These are phyloP conservation scores for Chrysogorgia sp. DNA, from an alignment of 92 coral and sea anemone species.

Conservation along the genomic window DNA sequence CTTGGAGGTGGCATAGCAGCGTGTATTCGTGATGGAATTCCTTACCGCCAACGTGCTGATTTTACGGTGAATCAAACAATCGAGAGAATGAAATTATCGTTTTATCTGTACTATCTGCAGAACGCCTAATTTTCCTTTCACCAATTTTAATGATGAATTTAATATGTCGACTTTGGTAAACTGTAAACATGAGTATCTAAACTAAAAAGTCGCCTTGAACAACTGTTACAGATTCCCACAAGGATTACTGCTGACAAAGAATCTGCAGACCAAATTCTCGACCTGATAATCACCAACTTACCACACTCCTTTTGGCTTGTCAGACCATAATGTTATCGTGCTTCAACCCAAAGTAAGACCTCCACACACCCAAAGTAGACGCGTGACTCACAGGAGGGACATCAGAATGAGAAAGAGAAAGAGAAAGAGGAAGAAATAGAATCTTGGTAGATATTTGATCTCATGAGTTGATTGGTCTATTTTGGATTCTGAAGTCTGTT, in stretches of 20 bases:
- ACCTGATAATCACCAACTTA: background rate
- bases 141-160: conserved; percentile 42
- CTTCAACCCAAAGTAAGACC: background rate
- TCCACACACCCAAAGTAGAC: background rate
- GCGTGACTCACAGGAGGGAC: background rate
- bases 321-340: background rate
- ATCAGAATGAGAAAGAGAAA: background rate
- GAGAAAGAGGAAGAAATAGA: too few relatives aligned
- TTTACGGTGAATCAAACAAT: conserved; percentile 16
- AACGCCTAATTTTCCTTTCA: conserved; percentile 40
- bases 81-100: conserved; percentile 46
- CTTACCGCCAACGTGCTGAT: conserved; percentile 48
- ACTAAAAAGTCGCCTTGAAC: conserved; percentile 40
- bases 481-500: too few relatives aligned
- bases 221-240: conserved; percentile 48
- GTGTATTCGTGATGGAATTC: conserved; percentile 50
- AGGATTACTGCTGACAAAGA: conserved; percentile 32
- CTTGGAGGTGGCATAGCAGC: conserved; percentile 57
- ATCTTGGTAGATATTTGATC: conserved; percentile 35
- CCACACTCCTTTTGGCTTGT: background rate
- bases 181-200: too few relatives aligned
- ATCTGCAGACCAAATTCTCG: background rate
- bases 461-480: too few relatives aligned
- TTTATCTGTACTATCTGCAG: conserved; percentile 48
- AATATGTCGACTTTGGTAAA: conserved; percentile 34